Conservation (phyloP, 2,888 invertebrate species). For the Plebejus melissa region DNA sequence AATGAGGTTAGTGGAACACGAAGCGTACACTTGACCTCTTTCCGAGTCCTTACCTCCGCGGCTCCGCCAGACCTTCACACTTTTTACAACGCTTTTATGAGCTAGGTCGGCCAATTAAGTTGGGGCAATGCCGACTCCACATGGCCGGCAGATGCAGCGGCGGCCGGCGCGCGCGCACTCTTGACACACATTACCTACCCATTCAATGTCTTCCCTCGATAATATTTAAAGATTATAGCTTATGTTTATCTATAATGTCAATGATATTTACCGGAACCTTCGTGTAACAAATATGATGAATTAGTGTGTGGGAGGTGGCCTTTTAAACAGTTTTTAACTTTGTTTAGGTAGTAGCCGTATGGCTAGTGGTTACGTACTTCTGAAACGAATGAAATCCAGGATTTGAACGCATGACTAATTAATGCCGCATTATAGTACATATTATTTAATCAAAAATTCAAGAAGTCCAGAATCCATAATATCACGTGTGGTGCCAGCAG, state of each 20-base stretch:
- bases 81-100: slow-evolving; percentile 76
- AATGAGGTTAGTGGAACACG: slow-evolving; percentile 78
- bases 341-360: neutral
- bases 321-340: slow-evolving; percentile 3
- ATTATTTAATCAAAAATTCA: too few relatives aligned
- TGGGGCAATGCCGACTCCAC: slow-evolving; percentile 52
- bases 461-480: too few relatives aligned
- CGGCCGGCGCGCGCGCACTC: slow-evolving; percentile 51
- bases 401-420: neutral
- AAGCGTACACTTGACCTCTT: slow-evolving; percentile 78
- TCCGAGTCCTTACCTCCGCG: slow-evolving; percentile 77
- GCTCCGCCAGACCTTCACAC: slow-evolving; percentile 77
- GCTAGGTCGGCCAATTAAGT: slow-evolving; percentile 77
- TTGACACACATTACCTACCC: slow-evolving; percentile 60
- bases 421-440: too few relatives aligned
- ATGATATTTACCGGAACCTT: slow-evolving; percentile 33
- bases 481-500: too few relatives aligned
- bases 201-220: slow-evolving; percentile 58
- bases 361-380: neutral
- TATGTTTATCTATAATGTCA: slow-evolving; percentile 38
- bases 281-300: slow-evolving; percentile 15
- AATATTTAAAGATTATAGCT: slow-evolving; percentile 50
- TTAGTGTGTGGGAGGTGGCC: neutral
- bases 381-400: neutral
- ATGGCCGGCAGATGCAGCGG: slow-evolving; percentile 44